phyloP scores from a whole-genome alignment of 1,140 invertebrate species.

The Plodia interpunctella region DNA sequence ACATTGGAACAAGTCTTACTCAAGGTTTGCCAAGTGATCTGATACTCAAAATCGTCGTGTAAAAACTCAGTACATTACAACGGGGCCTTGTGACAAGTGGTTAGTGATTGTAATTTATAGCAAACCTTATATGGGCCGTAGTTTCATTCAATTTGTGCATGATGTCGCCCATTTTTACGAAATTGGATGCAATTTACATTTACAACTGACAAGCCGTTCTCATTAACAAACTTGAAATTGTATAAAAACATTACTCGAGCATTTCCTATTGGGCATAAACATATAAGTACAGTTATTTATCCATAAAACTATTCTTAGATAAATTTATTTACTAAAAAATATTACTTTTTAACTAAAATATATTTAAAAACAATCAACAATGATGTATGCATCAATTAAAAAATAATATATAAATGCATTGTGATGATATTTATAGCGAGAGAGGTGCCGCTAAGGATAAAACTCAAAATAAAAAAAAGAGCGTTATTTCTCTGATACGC shows the following conservation, averaged over 20 bases:
- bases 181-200: background rate
- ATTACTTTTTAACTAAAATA: no score
- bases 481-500: background rate
- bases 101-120: background rate
- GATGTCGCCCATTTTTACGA: slow-evolving; percentile 1
- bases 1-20: background rate
- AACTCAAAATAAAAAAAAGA: background rate
- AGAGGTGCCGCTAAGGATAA: background rate
- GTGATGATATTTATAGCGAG: background rate
- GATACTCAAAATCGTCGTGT: background rate
- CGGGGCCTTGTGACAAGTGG: background rate
- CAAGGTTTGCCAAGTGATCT: slow-evolving; percentile 1
- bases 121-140: background rate
- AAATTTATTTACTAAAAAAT: no score
- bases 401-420: no score
- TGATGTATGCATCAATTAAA: no score
- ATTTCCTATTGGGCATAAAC: no score
- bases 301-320: no score
- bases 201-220: background rate
- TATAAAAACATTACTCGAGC: background rate
- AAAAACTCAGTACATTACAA: background rate
- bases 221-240: background rate
- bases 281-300: no score
- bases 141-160: slow-evolving; percentile 2
- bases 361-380: no score